Base-by-base conservation (phyloP, 2,888 invertebrate species). In the Thereva unica region DNA sequence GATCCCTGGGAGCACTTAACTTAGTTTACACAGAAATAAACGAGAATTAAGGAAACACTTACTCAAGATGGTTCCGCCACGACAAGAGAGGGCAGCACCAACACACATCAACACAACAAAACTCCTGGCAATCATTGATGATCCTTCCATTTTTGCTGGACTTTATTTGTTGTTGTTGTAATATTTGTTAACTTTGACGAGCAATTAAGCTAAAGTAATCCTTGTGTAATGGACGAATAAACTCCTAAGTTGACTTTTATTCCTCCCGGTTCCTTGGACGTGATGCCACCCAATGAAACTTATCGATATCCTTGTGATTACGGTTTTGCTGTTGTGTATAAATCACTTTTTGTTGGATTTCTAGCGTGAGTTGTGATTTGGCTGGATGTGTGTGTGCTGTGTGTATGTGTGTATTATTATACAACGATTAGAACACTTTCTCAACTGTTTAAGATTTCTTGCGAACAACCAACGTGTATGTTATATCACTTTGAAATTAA, bases 51-150 rank as follows among this genome's bases (percentile, higher is more conserved):
- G 23, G 23, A 23, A 23, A n/a, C 49, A 76, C 79, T 76, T 74
- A 79, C 79, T 75, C 71, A 78, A 71, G 71, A 79, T 72, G 71
- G 73, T 74, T 44, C 54, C 64, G 69, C 79, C 79, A 61, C 76
- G 76, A 71, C 79, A 79, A 67, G 77, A 78, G 42, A 75, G 68
- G 56, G 76, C 76, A 71, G 73, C 73, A 69, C 45, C 47, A 38
- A 54, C n/a, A 55, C 64, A 45, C 53, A 64, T 54, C 64, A 68
- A 64, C 57, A 23, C 54, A 50, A 49, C 3, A 42, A 52, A 55
- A 67, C 55, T 67, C 64, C 61, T 64, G 44, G 67, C 64, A 66
- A 61, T 66, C 67, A 64, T 55, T 66, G 67, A 64, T 67, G 61
- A 61, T 68, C 69, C 66, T 69, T 69, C 69, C 69, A 68, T 57